A percentile compares a stretch with the other conserved stretches of the same genome.
phyloP scores from a whole-genome alignment of 2,113 vertebrate species.

The Ptilorrhoa leucosticta region DNA sequence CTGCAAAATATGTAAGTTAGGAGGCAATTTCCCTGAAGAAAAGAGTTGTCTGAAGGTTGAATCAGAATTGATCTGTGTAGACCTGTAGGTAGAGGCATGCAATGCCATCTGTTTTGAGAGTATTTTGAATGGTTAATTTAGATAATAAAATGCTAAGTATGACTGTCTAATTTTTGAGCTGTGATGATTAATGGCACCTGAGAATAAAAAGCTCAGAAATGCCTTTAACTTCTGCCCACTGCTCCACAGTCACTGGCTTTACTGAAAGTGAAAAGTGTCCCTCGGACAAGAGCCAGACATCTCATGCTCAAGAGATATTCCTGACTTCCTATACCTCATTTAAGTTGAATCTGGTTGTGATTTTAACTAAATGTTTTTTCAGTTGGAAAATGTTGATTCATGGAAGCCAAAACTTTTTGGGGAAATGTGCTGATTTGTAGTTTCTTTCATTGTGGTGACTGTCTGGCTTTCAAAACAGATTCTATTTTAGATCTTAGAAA shows the following conservation, averaged over 20 bases:
- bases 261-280: background rate
- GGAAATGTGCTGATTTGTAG: background rate
- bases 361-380: background rate
- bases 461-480: background rate
- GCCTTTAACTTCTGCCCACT: background rate
- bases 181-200: background rate
- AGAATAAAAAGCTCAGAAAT: background rate
- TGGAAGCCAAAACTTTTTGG: background rate
- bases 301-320: background rate
- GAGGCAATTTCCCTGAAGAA: background rate
- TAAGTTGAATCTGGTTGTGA: background rate
- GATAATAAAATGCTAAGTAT: background rate
- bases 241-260: background rate
- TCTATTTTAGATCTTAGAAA: constrained; percentile 6
- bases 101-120: background rate
- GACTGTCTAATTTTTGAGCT: background rate
- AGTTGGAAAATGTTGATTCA: background rate
- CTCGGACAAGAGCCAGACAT: rapidly evolving
- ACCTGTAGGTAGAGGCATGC: background rate
- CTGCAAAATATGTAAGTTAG: background rate
- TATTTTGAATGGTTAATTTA: background rate
- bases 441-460: background rate
- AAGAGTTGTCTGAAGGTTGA: background rate
- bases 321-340: background rate
- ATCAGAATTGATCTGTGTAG: background rate